phyloP scores from a whole-genome alignment of 35 echinoderm and acorn worm species.

The Strongylocentrotus purpuratus region DNA sequence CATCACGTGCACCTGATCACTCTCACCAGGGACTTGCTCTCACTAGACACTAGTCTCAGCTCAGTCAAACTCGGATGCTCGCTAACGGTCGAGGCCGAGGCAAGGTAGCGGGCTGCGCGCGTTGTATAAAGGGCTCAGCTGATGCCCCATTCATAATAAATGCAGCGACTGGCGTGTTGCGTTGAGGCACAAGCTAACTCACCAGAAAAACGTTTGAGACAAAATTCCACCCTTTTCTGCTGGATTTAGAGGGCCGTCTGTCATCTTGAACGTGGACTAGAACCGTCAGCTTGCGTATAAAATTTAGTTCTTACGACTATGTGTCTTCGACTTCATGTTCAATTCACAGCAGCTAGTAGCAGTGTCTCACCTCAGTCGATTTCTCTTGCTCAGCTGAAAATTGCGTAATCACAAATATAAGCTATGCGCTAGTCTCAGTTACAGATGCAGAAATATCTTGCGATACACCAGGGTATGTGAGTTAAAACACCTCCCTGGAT shows the following conservation, averaged over 20 bases:
- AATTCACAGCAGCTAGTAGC: no score
- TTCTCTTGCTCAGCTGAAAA: no score
- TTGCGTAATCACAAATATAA: no score
- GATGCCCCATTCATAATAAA: neutral
- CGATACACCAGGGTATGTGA: no score
- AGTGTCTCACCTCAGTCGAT: no score
- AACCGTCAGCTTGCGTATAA: neutral
- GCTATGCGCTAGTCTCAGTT: no score
- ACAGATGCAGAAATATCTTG: no score
- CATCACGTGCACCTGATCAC: no score
- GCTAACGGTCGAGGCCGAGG: neutral
- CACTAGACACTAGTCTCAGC: no score
- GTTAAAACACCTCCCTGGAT: no score
- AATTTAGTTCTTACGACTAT: neutral
- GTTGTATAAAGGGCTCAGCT: neutral
- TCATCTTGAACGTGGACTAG: neutral
- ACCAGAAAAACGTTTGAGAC: constrained; percentile 30
- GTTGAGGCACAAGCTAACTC: neutral
- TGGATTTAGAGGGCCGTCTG: constrained; percentile 17
- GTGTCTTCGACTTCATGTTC: neutral
- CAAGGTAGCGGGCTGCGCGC: neutral
- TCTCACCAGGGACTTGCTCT: no score
- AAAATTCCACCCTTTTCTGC: neutral
- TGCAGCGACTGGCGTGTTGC: neutral
- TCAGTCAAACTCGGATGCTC: neutral